A percentile compares a stretch with the other conserved stretches of the same genome.
Evolutionary conservation across 2,797 vertebrate species (phyloP).

Genomic region (Danionella dracula): DNA sequence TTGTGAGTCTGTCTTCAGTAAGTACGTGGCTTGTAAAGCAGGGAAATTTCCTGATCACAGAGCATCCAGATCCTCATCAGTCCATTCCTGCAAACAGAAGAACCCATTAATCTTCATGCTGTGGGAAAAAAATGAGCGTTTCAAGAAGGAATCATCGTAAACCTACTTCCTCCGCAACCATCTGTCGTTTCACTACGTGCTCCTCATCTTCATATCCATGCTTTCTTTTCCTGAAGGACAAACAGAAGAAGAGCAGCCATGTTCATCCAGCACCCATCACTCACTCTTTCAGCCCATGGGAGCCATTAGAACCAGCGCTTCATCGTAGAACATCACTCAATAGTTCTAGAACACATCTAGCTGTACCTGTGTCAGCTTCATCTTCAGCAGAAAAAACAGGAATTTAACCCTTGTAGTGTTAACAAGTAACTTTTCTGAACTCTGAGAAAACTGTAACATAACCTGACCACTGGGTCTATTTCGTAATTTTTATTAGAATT

Average conservation of each 20-base stretch:
- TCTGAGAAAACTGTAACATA: too few species aligned
- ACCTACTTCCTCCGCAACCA: slow-evolving; percentile 74
- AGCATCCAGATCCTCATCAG: slow-evolving; percentile 72
- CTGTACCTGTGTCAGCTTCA: slow-evolving; percentile 7
- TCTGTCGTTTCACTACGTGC: slow-evolving; percentile 75
- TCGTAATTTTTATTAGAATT: too few species aligned
- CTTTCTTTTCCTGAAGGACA: slow-evolving; percentile 80
- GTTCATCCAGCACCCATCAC: slow-evolving; percentile 4
- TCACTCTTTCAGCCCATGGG: neutral
- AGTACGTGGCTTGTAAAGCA: too few species aligned
- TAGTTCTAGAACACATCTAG: slow-evolving; percentile 6
- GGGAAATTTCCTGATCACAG: slow-evolving; percentile 31
- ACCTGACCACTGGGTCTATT: too few species aligned
- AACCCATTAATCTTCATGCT: neutral
- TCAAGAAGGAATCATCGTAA: neutral
- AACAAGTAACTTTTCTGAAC: too few species aligned
- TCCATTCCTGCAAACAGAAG: slow-evolving; percentile 71
- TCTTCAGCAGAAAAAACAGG: neutral
- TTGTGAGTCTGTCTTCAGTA: too few species aligned
- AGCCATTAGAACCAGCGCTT: slow-evolving; percentile 23
- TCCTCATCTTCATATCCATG: slow-evolving; percentile 89
- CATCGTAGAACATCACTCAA: slow-evolving; percentile 14
- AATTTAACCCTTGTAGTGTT: neutral
- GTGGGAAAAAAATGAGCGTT: neutral
- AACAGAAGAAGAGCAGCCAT: neutral